Base-by-base conservation (phyloP, 2,797 vertebrate species). In the Lagodon rhomboides region DNA sequence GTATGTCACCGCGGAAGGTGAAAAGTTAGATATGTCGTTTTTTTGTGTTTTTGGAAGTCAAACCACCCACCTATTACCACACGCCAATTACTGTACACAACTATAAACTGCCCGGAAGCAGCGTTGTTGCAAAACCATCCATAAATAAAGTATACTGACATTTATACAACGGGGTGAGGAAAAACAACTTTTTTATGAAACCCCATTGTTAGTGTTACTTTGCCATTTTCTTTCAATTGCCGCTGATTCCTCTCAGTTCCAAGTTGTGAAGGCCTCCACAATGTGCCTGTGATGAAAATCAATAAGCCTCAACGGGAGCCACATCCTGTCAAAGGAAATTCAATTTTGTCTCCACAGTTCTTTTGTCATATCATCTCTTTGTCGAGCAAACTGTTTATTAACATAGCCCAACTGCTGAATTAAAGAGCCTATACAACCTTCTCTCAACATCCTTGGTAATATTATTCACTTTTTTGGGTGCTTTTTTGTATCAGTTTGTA, bases 241-340 rank as follows among this genome's bases (percentile, higher is more conserved):
- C 46, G 58, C 93, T 91, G 92, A 95, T 95, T 95, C 89, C 91
- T 93, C 92, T 93, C 85, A 82, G 87, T 91, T 91, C 93, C 89
- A 88, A 91, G 90, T 93, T 90, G 90, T 91, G 94, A 95, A 94
- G 95, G 93, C 94, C 94, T 94, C 91, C 88, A 90, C 94, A 93
- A 95, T 94, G 94, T 90, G 91, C 90, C 91, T 90, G 89, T 90
- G 92, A 94, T 92, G 92, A 94, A 95, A 96, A 96, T 96, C 95
- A 94, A 96, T 96, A 95, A 80, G 89, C 93, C 93, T 94, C 94
- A 87, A 94, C 91, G 78, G 94, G 94, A 94, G 94, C 92, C 93
- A 92, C 91, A 92, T 95, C 92, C 95, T 94, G 94, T 96, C 95
- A 94, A 94, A 93, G 93, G 94, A 92, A 94, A 95, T 96, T 95